Conservation (phyloP, 1,140 invertebrate genomes). For the Cepaea nemoralis region DNA sequence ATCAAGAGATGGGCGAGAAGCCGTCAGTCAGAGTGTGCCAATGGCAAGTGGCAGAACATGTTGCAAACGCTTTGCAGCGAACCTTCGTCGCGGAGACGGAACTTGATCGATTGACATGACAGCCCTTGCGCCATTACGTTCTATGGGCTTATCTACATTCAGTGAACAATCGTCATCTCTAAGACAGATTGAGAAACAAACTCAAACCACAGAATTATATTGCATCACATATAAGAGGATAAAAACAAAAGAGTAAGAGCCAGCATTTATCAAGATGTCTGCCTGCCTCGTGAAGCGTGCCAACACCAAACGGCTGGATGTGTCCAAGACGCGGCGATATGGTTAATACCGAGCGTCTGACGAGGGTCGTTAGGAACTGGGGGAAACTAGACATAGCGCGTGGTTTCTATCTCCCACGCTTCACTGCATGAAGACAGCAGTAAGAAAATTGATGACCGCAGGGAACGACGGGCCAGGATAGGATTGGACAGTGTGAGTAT, state of each 20-base stretch:
- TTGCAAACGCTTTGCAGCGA: no score
- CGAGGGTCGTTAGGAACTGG: neutral
- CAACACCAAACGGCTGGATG: neutral
- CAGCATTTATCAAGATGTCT: conserved; percentile 3
- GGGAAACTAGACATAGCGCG: neutral
- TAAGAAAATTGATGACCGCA: conserved; percentile 4
- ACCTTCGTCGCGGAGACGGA: no score
- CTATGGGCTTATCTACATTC: no score
- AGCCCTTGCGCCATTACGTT: no score
- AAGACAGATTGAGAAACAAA: no score
- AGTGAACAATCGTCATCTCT: no score
- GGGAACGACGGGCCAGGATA: neutral
- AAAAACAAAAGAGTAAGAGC: neutral
- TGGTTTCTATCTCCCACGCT: conserved; percentile 9
- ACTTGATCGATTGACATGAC: no score
- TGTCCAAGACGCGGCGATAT: neutral
- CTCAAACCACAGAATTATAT: no score
- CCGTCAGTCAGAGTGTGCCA: no score
- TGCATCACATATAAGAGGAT: no score
- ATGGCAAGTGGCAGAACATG: no score
- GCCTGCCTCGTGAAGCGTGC: neutral
- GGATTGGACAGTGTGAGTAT: neutral
- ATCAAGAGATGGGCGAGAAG: no score
- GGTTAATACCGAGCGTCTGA: neutral
- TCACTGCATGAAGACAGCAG: neutral